A percentile compares a stretch with the other conserved stretches of the same genome.
phyloP scores from a whole-genome alignment of 2,113 vertebrate genomes.

The Phaethon lepturus region DNA sequence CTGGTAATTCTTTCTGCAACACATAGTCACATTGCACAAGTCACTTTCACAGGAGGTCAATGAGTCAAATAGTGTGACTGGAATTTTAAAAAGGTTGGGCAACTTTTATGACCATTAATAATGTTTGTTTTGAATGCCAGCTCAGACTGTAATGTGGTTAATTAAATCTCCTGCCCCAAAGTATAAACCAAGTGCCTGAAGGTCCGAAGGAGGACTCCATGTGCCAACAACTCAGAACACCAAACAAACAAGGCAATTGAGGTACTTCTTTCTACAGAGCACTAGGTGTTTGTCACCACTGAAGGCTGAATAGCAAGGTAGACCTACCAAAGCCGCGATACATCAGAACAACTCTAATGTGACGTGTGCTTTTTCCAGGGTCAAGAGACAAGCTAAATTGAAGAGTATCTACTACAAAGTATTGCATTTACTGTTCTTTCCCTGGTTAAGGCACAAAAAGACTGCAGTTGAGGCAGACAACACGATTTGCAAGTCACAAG shows the following conservation, averaged over 20 bases:
- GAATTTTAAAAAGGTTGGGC: slow-evolving; percentile 50
- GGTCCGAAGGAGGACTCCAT: neutral
- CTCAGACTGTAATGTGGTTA: slow-evolving; percentile 10
- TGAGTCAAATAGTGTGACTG: neutral
- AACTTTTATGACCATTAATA: slow-evolving; percentile 61
- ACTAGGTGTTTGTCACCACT: neutral
- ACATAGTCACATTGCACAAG: neutral
- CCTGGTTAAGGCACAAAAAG: neutral
- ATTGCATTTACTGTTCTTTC: neutral
- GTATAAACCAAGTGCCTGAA: neutral
- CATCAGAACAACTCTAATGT: neutral
- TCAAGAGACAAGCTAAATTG: neutral
- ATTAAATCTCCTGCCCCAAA: slow-evolving; percentile 24
- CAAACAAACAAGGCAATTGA: neutral
- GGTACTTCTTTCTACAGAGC: neutral
- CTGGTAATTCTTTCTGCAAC: neutral
- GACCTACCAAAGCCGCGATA: neutral
- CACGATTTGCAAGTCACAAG: neutral
- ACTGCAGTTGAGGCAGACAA: neutral
- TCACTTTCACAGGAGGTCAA: slow-evolving; percentile 25
- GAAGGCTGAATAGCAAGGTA: neutral
- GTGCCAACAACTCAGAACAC: neutral
- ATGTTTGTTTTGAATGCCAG: slow-evolving; percentile 44
- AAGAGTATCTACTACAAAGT: neutral
- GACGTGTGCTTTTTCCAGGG: neutral